Evolutionary conservation across 2,888 invertebrate species (phyloP).

Genomic region (Xestia c-nigrum): DNA sequence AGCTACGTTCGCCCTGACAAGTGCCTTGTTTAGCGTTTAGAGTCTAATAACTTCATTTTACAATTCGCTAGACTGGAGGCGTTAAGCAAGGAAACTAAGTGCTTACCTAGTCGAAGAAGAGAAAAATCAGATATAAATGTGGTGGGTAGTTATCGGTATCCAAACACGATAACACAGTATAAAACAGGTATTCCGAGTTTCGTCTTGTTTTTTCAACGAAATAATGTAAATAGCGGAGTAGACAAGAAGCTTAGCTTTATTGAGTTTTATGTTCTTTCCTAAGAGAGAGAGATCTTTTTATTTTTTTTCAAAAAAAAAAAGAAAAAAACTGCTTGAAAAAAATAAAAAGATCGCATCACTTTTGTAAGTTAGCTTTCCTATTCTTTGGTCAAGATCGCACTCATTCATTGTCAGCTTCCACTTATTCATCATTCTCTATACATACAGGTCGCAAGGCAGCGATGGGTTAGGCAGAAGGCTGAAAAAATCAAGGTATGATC

Average conservation of each 20-base stretch:
- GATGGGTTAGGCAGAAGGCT: constrained; percentile 96
- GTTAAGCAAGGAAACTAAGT: too few species aligned
- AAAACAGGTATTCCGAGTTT: not conserved
- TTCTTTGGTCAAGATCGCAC: constrained; percentile 16
- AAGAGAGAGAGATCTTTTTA: too few species aligned
- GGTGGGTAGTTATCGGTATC: not conserved
- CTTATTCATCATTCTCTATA: constrained; percentile 45
- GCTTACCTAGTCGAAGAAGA: too few species aligned
- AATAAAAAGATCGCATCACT: not conserved
- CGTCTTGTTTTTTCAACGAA: not conserved
- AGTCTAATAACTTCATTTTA: too few species aligned
- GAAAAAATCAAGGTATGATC: constrained; percentile 94
- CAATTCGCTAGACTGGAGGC: too few species aligned
- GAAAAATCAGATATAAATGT: too few species aligned
- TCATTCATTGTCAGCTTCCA: constrained; percentile 28
- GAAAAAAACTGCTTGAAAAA: not conserved
- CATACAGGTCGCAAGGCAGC: constrained; percentile 90
- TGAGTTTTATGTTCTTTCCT: not conserved
- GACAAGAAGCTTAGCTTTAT: not conserved
- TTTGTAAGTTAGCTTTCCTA: not conserved
- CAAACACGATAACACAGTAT: not conserved
- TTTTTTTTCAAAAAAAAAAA: too few species aligned
- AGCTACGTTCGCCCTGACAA: too few species aligned
- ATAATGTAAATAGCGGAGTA: not conserved
- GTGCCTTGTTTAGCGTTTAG: too few species aligned